Evolutionary conservation across 2,888 invertebrate species (phyloP).

Genomic region (Lithophane ornitopus): DNA sequence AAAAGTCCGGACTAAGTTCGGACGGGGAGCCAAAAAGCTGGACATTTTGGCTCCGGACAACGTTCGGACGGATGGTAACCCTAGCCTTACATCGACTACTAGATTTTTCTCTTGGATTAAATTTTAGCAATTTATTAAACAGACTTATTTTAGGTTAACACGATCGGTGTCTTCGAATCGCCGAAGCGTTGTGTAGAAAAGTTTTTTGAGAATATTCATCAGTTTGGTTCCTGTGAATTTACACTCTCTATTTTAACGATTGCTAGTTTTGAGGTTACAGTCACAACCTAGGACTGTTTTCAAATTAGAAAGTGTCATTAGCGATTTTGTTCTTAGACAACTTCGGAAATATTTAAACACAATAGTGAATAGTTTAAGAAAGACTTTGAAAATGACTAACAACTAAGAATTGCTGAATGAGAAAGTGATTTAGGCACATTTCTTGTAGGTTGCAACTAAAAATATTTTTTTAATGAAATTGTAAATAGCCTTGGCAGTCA

Average conservation of each 20-base stretch:
- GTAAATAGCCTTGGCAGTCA: not conserved
- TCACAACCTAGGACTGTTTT: not conserved
- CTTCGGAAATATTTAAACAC: conserved; percentile 40
- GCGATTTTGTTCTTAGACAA: conserved; percentile 22
- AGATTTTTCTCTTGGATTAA: conserved; percentile 61
- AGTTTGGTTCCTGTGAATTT: not conserved
- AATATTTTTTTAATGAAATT: not conserved
- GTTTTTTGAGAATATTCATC: not conserved
- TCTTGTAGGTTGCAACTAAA: not conserved
- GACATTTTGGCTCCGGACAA: not conserved
- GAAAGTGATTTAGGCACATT: not conserved
- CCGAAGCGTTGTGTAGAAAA: conserved; percentile 1
- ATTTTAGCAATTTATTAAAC: conserved; percentile 41
- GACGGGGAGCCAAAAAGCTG: not conserved
- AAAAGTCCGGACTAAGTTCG: not conserved
- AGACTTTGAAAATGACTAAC: not conserved
- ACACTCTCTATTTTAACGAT: not conserved
- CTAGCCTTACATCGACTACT: conserved; percentile 26
- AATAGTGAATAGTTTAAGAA: conserved; percentile 43
- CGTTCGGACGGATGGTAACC: not conserved
- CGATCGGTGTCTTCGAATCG: conserved; percentile 11
- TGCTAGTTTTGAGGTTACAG: not conserved
- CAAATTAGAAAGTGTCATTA: not conserved
- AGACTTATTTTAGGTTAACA: conserved; percentile 18
- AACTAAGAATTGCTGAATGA: not conserved